phyloP scores from a whole-genome alignment of 2,113 vertebrate genomes.

The Peromyscus californicus region DNA sequence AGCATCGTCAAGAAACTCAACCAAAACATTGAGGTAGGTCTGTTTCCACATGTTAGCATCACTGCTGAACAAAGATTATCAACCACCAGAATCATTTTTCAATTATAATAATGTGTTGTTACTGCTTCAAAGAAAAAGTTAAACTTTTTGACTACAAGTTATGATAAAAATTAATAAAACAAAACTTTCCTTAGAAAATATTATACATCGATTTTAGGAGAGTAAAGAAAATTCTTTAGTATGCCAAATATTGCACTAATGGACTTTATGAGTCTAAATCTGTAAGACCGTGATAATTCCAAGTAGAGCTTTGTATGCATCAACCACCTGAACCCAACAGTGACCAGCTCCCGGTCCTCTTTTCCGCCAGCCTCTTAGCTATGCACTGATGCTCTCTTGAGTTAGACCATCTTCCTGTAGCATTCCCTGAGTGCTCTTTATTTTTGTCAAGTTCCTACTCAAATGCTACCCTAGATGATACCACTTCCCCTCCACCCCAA shows the following conservation, averaged over 20 bases:
- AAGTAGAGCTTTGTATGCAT: neutral
- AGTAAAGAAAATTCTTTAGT: neutral
- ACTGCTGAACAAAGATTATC: neutral
- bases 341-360: fast-evolving
- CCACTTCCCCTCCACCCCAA: neutral
- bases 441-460: neutral
- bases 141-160: constrained; percentile 7
- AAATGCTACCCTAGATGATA: neutral
- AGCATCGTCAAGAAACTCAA: constrained; percentile 91
- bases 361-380: neutral
- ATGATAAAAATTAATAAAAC: neutral
- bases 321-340: too few species aligned
- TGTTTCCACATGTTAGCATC: neutral
- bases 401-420: neutral
- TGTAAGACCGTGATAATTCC: neutral
- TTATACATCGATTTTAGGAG: neutral
- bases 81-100: neutral
- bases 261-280: neutral
- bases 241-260: neutral
- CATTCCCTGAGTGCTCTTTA: neutral
- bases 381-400: neutral
- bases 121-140: constrained; percentile 5
- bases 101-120: constrained; percentile 29
- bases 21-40: constrained; percentile 89
- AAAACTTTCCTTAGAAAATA: constrained; percentile 10